A percentile compares a stretch with the other conserved stretches of the same genome.
phyloP scores from a whole-genome alignment of 2,888 invertebrate genomes.

The Drosophila sordidapex region DNA sequence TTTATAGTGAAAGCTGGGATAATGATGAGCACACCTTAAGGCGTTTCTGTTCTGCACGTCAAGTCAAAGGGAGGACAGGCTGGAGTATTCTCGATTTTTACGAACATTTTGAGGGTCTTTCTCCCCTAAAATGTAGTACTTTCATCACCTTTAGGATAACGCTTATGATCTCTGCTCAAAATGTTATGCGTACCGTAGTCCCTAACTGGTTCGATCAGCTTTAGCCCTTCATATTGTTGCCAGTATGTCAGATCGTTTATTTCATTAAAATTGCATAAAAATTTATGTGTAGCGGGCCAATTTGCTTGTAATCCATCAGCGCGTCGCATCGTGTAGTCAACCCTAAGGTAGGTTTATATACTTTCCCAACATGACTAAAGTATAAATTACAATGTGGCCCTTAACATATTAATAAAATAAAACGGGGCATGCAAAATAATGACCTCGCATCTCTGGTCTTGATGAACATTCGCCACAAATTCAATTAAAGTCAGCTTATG shows the following conservation, averaged over 20 bases:
- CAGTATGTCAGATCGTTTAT: constrained; percentile 65
- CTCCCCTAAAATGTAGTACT: constrained; percentile 32
- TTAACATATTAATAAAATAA: constrained; percentile 77
- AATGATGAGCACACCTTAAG: constrained; percentile 43
- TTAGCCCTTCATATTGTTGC: constrained; percentile 45
- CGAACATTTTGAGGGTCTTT: constrained; percentile 37
- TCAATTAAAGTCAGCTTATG: constrained; percentile 66
- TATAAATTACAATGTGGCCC: constrained; percentile 72
- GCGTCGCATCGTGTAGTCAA: constrained; percentile 43
- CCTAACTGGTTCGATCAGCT: constrained; percentile 31
- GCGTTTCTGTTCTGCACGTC: constrained; percentile 32
- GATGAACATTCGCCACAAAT: constrained; percentile 46
- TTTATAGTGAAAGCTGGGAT: constrained; percentile 33
- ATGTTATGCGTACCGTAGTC: constrained; percentile 35
- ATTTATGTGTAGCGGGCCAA: constrained; percentile 53
- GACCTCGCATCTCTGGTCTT: constrained; percentile 4
- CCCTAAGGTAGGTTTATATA: constrained; percentile 50
- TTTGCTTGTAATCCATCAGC: constrained; percentile 75
- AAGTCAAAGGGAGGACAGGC: not conserved
- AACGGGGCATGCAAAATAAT: constrained; percentile 56
- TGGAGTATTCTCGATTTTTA: constrained; percentile 13
- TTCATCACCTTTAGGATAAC: constrained; percentile 51
- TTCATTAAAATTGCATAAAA: constrained; percentile 77
- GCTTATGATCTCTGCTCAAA: constrained; percentile 38
- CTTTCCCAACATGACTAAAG: constrained; percentile 36